Base-by-base conservation (phyloP, 2,888 invertebrate genomes). In the Dicyrtomina minuta region DNA sequence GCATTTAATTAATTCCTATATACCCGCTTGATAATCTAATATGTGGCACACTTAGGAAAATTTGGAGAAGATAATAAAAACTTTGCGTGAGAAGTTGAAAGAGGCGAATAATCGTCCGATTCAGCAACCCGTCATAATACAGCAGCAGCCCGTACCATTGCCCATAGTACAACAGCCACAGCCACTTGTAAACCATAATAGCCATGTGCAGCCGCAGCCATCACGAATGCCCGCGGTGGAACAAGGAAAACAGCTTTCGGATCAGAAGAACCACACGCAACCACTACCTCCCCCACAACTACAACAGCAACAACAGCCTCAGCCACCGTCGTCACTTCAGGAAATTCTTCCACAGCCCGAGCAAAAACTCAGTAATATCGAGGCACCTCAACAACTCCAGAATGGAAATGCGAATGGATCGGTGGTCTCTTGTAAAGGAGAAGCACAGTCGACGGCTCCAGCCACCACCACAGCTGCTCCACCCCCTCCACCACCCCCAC, bases 401-500 rank as follows among this genome's bases (percentile, higher is more conserved):
- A n/a, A n/a, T n/a, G n/a, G n/a, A n/a, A n/a, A n/a, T n/a, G n/a
- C n/a, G n/a, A n/a, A n/a, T n/a, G n/a, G n/a, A n/a, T n/a, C n/a
- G n/a, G n/a, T n/a, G n/a, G 60, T 24, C 17, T 15, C 22, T 3
- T 15, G 20, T 24, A 24, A 26, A 20, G 22, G 12, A 1, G n/a
- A 46, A 46, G n/a, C 46, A 46, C n/a, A 46, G 15, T 46, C 46
- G n/a, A n/a, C n/a, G n/a, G n/a, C n/a, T 10, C 85, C 84, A 8
- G 85, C 85, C 82, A 39, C 86, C 84, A 2, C 83, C 84, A 0
- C 84, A 84, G 60, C 87, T 0, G 87, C 88, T 0, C 86, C 88
- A 0, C 86, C 87, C 0, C 86, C 87, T 1, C 84, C 85, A 6
- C 84, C 87, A 33, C 77, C 79, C 41, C 85, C 86, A 0, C 83